phyloP scores from a whole-genome alignment of 2,888 invertebrate species.

The Lysandra coridon region DNA sequence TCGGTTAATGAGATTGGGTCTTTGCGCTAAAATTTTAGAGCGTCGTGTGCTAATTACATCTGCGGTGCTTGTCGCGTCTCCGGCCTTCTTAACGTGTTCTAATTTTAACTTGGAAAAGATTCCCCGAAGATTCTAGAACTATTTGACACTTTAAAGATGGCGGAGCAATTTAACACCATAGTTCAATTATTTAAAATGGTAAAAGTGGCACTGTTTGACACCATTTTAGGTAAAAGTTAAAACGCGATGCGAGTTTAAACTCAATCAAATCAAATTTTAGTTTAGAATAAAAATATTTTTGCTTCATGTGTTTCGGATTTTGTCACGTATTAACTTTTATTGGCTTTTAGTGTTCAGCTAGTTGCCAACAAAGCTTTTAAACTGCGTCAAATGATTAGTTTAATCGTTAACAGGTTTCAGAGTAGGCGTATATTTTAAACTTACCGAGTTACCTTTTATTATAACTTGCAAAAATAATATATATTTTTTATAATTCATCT shows the following conservation, averaged over 20 bases:
- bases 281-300: background rate
- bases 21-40: constrained; percentile 78
- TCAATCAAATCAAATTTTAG: background rate
- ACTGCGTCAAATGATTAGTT: background rate
- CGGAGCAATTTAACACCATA: background rate
- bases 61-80: constrained; percentile 53
- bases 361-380: background rate
- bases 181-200: background rate
- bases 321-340: background rate
- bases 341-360: background rate
- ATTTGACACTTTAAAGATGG: background rate
- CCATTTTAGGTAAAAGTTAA: background rate
- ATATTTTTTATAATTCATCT: constrained; percentile 1
- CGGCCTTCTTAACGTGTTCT: constrained; percentile 37
- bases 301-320: background rate
- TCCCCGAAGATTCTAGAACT: background rate
- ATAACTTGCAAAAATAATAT: background rate
- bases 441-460: background rate
- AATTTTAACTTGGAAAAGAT: constrained; percentile 29
- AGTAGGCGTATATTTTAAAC: background rate
- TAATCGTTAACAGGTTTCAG: background rate
- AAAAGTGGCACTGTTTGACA: background rate
- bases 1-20: constrained; percentile 78
- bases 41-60: constrained; percentile 77
- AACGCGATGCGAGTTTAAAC: background rate